phyloP scores from a whole-genome alignment of 2,113 vertebrate genomes.

The Morone chrysops region DNA sequence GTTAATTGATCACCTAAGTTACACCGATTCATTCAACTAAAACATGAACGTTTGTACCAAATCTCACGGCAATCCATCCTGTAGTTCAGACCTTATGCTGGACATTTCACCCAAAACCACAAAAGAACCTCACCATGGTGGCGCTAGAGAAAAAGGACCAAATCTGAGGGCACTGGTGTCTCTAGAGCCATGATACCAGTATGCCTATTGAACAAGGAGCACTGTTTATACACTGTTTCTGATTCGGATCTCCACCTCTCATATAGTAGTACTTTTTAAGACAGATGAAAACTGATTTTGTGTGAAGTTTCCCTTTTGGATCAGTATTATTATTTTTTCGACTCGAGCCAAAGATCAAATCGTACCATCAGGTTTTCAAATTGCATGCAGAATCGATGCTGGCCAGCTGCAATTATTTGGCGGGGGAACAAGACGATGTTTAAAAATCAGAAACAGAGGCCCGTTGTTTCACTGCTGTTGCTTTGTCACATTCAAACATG shows the following conservation, averaged over 20 bases:
- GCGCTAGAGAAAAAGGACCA: neutral
- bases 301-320: neutral
- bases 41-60: neutral
- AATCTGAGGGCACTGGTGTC: no score
- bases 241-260: neutral
- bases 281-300: neutral
- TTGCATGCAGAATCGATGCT: constrained; percentile 9
- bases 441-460: constrained; percentile 49
- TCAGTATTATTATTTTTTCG: neutral
- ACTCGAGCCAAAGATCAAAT: neutral
- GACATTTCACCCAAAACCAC: neutral
- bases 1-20: neutral
- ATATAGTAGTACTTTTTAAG: neutral
- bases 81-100: neutral
- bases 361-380: constrained; percentile 3
- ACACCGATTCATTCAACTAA: no score
- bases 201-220: neutral
- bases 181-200: no score
- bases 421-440: constrained; percentile 22
- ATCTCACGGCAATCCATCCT: neutral
- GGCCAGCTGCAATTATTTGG: constrained; percentile 41
- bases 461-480: constrained; percentile 46
- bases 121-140: neutral
- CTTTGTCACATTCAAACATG: constrained; percentile 40
- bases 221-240: neutral